A percentile compares a stretch with the other conserved stretches of the same genome.
Evolutionary conservation across 2,113 vertebrate species (phyloP).

Genomic region (Benitochromis conjunctus): DNA sequence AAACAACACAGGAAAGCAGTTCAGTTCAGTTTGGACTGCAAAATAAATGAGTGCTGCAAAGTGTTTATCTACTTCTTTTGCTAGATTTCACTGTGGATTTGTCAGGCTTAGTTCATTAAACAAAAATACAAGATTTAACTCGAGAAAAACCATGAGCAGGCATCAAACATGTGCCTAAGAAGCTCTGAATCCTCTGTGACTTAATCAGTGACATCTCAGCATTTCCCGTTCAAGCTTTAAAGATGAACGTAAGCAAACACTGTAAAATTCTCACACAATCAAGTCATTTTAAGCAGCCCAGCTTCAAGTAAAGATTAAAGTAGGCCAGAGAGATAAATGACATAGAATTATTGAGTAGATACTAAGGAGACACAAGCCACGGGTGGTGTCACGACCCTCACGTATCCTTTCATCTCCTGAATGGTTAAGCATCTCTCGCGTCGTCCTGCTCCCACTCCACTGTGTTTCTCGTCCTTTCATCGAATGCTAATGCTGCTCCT

Average conservation of each 20-base stretch:
- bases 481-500: not conserved
- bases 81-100: not conserved
- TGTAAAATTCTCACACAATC: not conserved
- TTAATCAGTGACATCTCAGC: not conserved
- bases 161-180: not conserved
- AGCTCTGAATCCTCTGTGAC: not conserved
- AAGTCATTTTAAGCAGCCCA: not conserved
- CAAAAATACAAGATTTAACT: not conserved
- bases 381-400: conserved; percentile 14
- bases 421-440: conserved; percentile 22
- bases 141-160: not conserved
- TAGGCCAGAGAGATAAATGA: conserved; percentile 30
- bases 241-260: not conserved
- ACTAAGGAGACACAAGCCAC: conserved; percentile 10
- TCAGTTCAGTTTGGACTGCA: not conserved
- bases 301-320: not conserved
- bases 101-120: not conserved
- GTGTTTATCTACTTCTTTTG: not conserved
- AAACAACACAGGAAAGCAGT: not conserved
- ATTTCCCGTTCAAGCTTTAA: not conserved
- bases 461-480: not conserved
- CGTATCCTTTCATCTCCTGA: conserved; percentile 42
- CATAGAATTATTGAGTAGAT: conserved; percentile 43
- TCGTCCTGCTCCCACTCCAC: not conserved
- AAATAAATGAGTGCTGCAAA: not conserved